Base-by-base conservation (phyloP, 2,113 vertebrate species). In the Emydura subglobosa region DNA sequence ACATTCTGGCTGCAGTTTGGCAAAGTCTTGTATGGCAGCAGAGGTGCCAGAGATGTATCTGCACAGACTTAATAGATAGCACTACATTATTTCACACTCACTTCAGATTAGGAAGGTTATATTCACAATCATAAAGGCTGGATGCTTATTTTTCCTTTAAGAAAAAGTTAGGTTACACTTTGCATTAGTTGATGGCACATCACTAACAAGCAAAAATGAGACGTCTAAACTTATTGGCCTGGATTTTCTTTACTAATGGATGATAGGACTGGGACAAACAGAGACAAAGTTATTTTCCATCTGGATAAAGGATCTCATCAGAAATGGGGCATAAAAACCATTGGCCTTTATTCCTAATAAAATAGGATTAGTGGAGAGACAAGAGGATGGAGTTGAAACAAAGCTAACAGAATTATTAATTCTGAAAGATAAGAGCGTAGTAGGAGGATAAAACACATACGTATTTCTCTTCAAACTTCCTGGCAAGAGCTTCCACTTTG, bases 401-500 rank as follows among this genome's bases (percentile, higher is more conserved):
- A 80, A 1, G 12, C 72, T 27, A 44, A 44, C 5, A 76, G 72
- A 44, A 76, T 25, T 76, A 76, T 49, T 49, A 29, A 47, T 25
- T 12, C 31, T 85, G 34, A 25, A 29, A 57, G 80, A 53, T n/a
- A 31, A 82, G 34, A 39, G 51, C 29, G 42, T 0, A 51, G 27
- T 2, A 80, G 0, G 47, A 91, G 83, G 7, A 51, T 80, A 7
- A 51, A 65, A 85, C 82, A 97, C 99, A 97, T 97, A 99, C 99
- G 78, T 99, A 99, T 99, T 99, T 99, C 92, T 99, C 98, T 97
- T 99, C 99, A 88, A 99, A 98, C 93, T 98, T 99, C 95, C 97
- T 98, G 42, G 98, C 98, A 88, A 99, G 97, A 19, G 98, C 98
- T 91, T 98, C 98, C 22, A 98, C 96, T 97, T 99, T 98, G 86